Percentiles rank a stretch among this genome's conserved stretches.
These are phyloP conservation scores for Axis porcinus DNA, from an alignment of 2,113 vertebrate genomes.

Conservation along the genomic window DNA sequence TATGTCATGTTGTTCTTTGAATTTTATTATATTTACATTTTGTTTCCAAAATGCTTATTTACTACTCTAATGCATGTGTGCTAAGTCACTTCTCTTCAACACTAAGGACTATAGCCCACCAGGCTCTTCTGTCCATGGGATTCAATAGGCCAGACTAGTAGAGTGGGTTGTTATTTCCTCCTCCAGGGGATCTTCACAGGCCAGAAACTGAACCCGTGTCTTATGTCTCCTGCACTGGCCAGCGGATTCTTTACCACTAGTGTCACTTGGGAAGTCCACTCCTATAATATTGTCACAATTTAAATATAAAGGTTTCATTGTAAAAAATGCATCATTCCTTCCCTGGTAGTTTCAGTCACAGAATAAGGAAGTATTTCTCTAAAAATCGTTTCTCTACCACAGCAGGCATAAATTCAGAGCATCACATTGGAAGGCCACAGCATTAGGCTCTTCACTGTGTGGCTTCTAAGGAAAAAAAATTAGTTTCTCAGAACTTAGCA, in stretches of 20 bases:
- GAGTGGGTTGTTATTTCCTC: neutral
- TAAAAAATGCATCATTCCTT: neutral
- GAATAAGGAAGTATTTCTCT: neutral
- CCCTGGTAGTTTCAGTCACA: neutral
- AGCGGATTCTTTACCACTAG: neutral
- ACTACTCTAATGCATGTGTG: neutral
- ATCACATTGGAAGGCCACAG: neutral
- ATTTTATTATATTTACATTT: neutral
- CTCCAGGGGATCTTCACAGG: neutral
- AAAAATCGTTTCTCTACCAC: neutral
- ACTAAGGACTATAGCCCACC: neutral
- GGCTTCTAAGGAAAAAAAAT: neutral
- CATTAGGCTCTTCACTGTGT: neutral
- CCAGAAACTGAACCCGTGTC: accelerated
- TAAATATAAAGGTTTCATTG: neutral
- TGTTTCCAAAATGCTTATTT: accelerated
- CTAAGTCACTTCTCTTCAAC: neutral
- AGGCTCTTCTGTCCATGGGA: neutral
- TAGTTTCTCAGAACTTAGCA: neutral
- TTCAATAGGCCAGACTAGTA: neutral
- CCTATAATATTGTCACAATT: neutral
- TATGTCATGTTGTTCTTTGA: neutral
- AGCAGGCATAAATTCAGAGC: neutral
- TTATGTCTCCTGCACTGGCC: neutral
- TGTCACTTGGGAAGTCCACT: neutral